These are phyloP conservation scores for Platalea minor DNA, from an alignment of 2,797 vertebrate genomes.

Conservation along the genomic window DNA sequence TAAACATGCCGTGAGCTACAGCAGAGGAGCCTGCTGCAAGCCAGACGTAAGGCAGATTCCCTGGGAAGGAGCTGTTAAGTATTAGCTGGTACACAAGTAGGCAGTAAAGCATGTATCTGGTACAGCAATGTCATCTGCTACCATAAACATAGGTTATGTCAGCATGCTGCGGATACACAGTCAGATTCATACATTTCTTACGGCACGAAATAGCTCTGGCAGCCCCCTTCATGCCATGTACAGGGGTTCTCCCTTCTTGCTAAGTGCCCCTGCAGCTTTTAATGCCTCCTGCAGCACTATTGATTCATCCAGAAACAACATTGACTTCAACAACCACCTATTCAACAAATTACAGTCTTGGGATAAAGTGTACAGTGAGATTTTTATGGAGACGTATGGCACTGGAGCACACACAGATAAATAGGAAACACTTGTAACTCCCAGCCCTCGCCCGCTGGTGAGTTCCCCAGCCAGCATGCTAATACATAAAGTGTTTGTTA, in stretches of 20 bases:
- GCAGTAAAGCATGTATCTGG: background rate
- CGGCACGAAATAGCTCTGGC: background rate
- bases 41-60: background rate
- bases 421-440: background rate
- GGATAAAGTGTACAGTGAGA: background rate
- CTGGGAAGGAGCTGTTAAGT: background rate
- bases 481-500: background rate
- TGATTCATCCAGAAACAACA: background rate
- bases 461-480: background rate
- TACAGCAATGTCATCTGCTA: background rate
- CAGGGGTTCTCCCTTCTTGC: background rate
- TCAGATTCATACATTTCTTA: background rate
- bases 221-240: background rate
- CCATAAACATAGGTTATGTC: background rate
- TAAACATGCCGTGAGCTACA: background rate
- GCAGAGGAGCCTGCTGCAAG: slow-evolving; percentile 19
- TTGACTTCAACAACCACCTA: background rate
- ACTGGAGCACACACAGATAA: background rate
- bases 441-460: background rate
- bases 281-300: background rate
- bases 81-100: background rate
- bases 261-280: background rate
- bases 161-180: background rate
- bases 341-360: background rate
- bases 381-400: background rate